Evolutionary conservation across 1,140 invertebrate species (phyloP).

Genomic region (Idris sp.): DNA sequence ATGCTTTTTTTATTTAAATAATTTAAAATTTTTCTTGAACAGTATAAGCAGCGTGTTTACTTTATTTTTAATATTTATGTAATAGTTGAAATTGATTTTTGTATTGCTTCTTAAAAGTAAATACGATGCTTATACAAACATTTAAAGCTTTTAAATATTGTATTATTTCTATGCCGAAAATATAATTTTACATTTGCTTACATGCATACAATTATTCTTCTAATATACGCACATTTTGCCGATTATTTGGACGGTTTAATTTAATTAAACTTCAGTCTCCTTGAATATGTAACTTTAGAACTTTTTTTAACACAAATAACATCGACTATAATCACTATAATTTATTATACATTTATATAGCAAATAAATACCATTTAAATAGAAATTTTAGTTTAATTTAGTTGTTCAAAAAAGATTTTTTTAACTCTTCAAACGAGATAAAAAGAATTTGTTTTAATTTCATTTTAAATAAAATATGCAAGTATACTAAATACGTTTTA

Average conservation of each 20-base stretch:
- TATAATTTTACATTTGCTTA: conserved; percentile 1
- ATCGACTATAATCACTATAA: background rate
- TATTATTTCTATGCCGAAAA: background rate
- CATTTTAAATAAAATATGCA: too few relatives aligned
- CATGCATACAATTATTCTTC: conserved; percentile 5
- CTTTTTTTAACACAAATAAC: conserved; percentile 1
- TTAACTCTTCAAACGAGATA: too few relatives aligned
- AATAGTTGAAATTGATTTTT: too few relatives aligned
- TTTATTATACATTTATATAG: background rate
- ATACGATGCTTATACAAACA: background rate
- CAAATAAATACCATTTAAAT: too few relatives aligned
- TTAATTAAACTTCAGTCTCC: conserved; percentile 19
- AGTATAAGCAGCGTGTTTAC: conserved; percentile 2
- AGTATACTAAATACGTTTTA: too few relatives aligned
- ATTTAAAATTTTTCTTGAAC: conserved; percentile 4
- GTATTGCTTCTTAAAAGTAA: background rate
- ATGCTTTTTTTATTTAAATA: conserved; percentile 10
- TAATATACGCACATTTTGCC: conserved; percentile 10
- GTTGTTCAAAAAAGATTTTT: too few relatives aligned
- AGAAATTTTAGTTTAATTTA: too few relatives aligned
- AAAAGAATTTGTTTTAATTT: too few relatives aligned
- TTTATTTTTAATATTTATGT: background rate
- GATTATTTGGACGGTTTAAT: conserved; percentile 34
- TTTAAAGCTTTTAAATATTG: background rate
- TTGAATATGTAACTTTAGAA: conserved; percentile 6